Percentiles rank a stretch among this genome's conserved stretches.
Conservation (phyloP, 2,797 vertebrate genomes). For the Sebastiscus tertius region DNA sequence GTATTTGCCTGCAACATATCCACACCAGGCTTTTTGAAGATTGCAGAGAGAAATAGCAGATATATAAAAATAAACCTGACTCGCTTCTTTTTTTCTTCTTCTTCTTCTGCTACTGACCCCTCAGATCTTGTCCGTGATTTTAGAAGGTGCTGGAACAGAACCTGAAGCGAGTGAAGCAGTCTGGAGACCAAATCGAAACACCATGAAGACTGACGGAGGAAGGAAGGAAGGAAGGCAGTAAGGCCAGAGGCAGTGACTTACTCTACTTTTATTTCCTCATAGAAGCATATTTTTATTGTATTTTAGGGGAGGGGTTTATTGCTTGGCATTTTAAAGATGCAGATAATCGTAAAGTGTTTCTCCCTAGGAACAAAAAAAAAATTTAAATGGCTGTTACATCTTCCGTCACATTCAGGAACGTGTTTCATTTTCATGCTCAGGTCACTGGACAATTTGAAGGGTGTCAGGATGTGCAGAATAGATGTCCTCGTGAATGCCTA, state of each 20-base stretch:
- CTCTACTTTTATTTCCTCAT: not conserved
- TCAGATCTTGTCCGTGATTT: slow-evolving; percentile 65
- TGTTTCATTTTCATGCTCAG: not conserved
- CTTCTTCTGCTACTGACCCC: slow-evolving; percentile 7
- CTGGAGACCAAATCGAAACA: slow-evolving; percentile 60
- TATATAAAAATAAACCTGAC: not conserved
- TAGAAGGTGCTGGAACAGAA: slow-evolving; percentile 70
- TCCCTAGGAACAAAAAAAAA: not conserved
- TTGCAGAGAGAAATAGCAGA: slow-evolving; percentile 14
- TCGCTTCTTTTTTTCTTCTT: not conserved
- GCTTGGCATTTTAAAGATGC: slow-evolving; percentile 11
- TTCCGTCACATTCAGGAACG: not conserved
- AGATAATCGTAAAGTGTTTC: slow-evolving; percentile 2
- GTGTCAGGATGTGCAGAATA: not conserved
- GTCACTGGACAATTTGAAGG: not conserved
- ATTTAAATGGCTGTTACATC: not conserved
- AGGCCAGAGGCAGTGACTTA: slow-evolving; percentile 8
- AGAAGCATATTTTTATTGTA: not conserved
- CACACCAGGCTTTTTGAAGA: not conserved
- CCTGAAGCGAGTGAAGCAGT: slow-evolving; percentile 67
- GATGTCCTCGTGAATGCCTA: not conserved
- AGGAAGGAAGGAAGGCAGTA: slow-evolving; percentile 65
- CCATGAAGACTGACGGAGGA: slow-evolving; percentile 71
- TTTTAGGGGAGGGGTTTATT: not conserved
- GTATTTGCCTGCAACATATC: slow-evolving; percentile 33